Evolutionary conservation across 2,888 invertebrate species (phyloP), one percentile per base, ranked within the genome.

Genomic region (Troides oblongomaculatus): DNA sequence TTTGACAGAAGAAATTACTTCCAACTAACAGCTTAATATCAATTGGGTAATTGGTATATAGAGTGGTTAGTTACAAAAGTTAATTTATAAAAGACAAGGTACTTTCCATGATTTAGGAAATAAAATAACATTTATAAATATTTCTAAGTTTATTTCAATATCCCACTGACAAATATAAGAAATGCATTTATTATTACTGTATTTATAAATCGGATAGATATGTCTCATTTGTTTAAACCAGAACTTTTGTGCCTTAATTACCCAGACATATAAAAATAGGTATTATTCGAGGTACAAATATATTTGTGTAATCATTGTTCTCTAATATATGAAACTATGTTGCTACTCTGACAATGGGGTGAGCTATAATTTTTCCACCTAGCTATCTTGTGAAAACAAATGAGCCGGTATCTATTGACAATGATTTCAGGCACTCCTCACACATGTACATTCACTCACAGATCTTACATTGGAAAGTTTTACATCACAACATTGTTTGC

Each of bases 131-230:
- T 73, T 73, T 90, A 90, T 88, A 90, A 91, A 92, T 92, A 91
- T 87, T 89, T 86, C 88, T 88, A 91, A 88, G 75, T 88, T 90
- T 89, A 89, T 74, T 87, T 88, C 79, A 81, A 81, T 82, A 84
- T 81, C 83, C 83, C 88, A 89, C 85, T 79, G 82, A 87, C 82
- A 88, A 78, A 84, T 82, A 82, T 78, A 78, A 87, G 87, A 90
- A 90, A 91, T 90, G 90, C 90, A 87, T 85, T 87, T 79, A 83
- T 88, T 83, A 88, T 92, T 92, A 92, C 91, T 91, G 92, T 92
- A 92, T 92, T 90, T 88, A 83, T 83, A 72, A 77, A 80, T 81
- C 79, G 85, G 82, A 78, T 79, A 79, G 82, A 77, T 76, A 73
- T 39, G 80, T 71, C 71, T 63, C 71, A 66, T 66, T 66, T 70